Evolutionary conservation across 2,888 invertebrate genomes (phyloP).

Genomic region (Tyria jacobaeae): DNA sequence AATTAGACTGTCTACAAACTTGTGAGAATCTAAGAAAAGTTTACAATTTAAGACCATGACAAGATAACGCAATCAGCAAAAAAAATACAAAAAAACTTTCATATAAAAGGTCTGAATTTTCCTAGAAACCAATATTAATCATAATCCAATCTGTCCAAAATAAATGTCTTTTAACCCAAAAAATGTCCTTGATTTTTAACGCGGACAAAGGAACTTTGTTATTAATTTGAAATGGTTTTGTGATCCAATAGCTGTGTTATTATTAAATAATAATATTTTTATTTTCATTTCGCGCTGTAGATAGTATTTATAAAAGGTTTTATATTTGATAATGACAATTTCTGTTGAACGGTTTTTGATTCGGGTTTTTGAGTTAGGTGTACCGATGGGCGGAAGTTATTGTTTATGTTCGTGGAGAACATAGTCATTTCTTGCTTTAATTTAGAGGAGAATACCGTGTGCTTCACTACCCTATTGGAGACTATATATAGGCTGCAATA

Average conservation of each 20-base stretch:
- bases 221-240: slow-evolving; percentile 21
- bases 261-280: slow-evolving; percentile 25
- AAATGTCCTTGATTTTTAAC: slow-evolving; percentile 23
- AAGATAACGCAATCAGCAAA: no score
- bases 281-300: slow-evolving; percentile 2
- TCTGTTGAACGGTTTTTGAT: slow-evolving; percentile 16
- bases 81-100: no score
- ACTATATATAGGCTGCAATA: no score
- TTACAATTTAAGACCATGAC: no score
- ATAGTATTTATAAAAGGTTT: background rate
- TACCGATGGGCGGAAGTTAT: slow-evolving; percentile 1
- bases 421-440: slow-evolving; percentile 13
- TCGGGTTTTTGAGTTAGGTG: slow-evolving; percentile 13
- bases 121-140: no score
- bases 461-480: no score
- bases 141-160: no score
- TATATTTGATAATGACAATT: background rate
- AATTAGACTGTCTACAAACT: no score
- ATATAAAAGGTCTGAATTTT: no score
- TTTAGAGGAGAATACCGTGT: no score
- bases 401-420: slow-evolving; percentile 8
- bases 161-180: background rate
- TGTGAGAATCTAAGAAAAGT: no score
- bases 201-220: slow-evolving; percentile 25
- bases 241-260: slow-evolving; percentile 17